Conservation (phyloP, 2,113 vertebrate genomes). For the Pitta sordida region DNA sequence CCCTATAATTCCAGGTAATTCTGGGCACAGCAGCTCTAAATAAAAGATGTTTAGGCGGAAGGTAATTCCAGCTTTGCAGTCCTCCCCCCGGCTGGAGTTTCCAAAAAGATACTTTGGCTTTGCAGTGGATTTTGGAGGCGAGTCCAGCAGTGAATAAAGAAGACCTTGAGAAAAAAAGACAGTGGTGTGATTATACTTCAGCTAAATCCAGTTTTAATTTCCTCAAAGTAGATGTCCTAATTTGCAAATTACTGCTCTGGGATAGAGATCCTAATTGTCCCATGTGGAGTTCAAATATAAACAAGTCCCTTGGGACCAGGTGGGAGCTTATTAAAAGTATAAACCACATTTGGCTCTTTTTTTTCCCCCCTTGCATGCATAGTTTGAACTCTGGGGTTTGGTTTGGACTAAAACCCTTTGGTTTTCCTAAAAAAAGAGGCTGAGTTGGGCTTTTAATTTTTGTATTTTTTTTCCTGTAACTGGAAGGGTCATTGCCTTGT, state of each 20-base stretch:
- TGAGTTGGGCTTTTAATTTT: not conserved
- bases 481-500: not conserved
- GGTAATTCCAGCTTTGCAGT: not conserved
- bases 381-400: not conserved
- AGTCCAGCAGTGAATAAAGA: not conserved
- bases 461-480: not conserved
- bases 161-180: not conserved
- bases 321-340: not conserved
- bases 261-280: not conserved
- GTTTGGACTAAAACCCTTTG: not conserved
- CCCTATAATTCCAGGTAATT: not conserved
- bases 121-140: not conserved
- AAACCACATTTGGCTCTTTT: not conserved
- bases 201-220: not conserved
- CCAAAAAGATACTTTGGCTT: not conserved
- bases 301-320: not conserved
- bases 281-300: not conserved
- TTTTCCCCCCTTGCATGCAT: not conserved
- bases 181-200: not conserved
- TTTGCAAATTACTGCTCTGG: not conserved
- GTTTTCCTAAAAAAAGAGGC: not conserved
- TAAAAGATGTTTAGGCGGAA: not conserved
- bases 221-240: not conserved
- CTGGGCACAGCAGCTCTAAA: not conserved
- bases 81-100: no score